Conservation (phyloP, 2,888 invertebrate species). For the Idaea dimidiata region DNA sequence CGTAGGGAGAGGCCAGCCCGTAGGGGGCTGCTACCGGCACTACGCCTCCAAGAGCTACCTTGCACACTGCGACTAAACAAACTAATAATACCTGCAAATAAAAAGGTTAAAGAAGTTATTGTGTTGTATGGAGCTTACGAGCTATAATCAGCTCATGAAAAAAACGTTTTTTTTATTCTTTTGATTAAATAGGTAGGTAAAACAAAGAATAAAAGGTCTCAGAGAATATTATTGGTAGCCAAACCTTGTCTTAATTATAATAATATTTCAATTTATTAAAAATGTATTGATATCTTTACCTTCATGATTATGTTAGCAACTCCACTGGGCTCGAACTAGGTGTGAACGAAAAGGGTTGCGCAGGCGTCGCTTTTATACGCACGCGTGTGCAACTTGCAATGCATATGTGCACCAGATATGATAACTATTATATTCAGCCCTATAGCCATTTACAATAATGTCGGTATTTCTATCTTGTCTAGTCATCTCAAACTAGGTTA, state of each 20-base stretch:
- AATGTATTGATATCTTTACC: slow-evolving; percentile 41
- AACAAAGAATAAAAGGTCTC: no score
- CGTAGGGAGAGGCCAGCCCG: slow-evolving; percentile 44
- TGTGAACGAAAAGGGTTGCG: slow-evolving; percentile 59
- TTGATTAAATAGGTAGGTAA: no score
- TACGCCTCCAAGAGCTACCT: slow-evolving; percentile 49
- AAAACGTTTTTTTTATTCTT: no score
- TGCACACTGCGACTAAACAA: slow-evolving; percentile 57
- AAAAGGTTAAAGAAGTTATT: slow-evolving; percentile 2
- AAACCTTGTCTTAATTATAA: background rate
- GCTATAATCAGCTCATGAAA: no score
- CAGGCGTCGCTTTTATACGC: slow-evolving; percentile 61
- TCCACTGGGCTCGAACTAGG: slow-evolving; percentile 47
- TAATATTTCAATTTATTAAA: background rate
- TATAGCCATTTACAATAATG: slow-evolving; percentile 53
- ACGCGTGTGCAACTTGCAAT: slow-evolving; percentile 30
- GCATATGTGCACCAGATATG: slow-evolving; percentile 45
- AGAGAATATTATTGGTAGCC: no score
- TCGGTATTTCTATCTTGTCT: slow-evolving; percentile 28
- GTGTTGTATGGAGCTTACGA: background rate
- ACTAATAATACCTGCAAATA: slow-evolving; percentile 52
- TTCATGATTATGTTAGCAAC: slow-evolving; percentile 64
- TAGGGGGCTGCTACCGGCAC: slow-evolving; percentile 52
- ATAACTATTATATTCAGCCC: slow-evolving; percentile 56
- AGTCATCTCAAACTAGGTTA: background rate